Evolutionary conservation across 2,113 vertebrate genomes (phyloP).

Genomic region (Trematocara variabile): DNA sequence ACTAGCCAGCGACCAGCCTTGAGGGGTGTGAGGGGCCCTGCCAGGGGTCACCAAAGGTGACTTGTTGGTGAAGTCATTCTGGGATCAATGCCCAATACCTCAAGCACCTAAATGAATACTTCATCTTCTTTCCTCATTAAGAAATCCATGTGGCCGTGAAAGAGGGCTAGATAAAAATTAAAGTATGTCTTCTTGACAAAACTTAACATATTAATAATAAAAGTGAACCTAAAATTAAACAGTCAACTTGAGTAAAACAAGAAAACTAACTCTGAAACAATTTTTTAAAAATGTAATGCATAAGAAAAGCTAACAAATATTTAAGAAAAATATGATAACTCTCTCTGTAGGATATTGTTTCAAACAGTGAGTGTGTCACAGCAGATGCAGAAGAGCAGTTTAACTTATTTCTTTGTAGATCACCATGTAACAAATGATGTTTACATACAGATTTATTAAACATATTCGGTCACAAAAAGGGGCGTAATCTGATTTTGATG

Average conservation of each 20-base stretch:
- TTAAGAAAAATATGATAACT: neutral
- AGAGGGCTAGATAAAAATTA: neutral
- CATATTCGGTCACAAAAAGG: neutral
- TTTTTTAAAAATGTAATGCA: neutral
- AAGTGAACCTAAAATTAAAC: neutral
- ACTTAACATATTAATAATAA: neutral
- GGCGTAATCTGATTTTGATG: neutral
- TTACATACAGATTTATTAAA: neutral
- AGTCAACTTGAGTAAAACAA: neutral
- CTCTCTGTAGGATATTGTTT: neutral
- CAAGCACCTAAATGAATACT: conserved; percentile 2
- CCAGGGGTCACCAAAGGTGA: conserved; percentile 32
- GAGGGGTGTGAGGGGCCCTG: conserved; percentile 15
- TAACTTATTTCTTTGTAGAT: neutral
- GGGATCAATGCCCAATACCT: conserved; percentile 21
- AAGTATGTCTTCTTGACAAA: neutral
- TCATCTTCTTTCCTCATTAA: conserved; percentile 15
- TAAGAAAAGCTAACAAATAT: neutral
- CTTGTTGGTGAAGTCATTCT: conserved; percentile 40
- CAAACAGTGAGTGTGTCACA: neutral
- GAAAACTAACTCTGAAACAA: neutral
- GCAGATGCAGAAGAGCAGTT: neutral
- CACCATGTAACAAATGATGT: neutral
- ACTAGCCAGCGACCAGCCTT: conserved; percentile 35
- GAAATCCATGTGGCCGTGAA: neutral